These are phyloP conservation scores for Cheilosia grossa DNA, from an alignment of 2,888 invertebrate species.

Conservation along the genomic window DNA sequence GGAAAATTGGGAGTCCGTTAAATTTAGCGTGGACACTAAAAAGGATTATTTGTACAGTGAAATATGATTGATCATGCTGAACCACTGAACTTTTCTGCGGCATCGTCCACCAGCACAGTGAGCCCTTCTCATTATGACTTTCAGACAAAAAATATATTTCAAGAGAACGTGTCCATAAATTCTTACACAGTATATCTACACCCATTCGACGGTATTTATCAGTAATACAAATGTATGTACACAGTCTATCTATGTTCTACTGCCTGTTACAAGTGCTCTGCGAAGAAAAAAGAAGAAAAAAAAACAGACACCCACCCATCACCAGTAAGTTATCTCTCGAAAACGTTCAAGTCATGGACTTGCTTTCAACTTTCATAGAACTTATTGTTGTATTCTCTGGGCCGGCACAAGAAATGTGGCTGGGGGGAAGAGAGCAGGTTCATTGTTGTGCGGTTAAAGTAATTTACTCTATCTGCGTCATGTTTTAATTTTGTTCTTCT, in stretches of 20 bases:
- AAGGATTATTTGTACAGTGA: too few relatives aligned
- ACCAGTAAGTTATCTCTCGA: conserved; percentile 30
- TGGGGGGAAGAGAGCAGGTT: not conserved
- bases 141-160: not conserved
- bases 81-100: too few relatives aligned
- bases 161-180: not conserved
- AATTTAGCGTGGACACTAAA: too few relatives aligned
- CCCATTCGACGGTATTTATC: conserved; percentile 1
- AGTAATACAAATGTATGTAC: conserved; percentile 35
- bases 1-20: too few relatives aligned
- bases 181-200: not conserved
- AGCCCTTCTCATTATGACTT: not conserved
- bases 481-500: conserved; percentile 27
- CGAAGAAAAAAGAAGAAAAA: not conserved
- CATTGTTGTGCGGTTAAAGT: conserved; percentile 61
- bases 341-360: conserved; percentile 44
- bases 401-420: conserved; percentile 9
- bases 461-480: conserved; percentile 60
- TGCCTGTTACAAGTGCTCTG: conserved; percentile 59
- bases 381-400: conserved; percentile 23
- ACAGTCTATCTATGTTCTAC: conserved; percentile 39
- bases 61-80: too few relatives aligned
- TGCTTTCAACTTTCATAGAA: conserved; percentile 13
- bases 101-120: not conserved
- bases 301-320: conserved; percentile 62